Percentiles rank a stretch among this genome's conserved stretches.
phyloP scores from a whole-genome alignment of 2,888 invertebrate species.

The Drosophila kambysellisi region DNA sequence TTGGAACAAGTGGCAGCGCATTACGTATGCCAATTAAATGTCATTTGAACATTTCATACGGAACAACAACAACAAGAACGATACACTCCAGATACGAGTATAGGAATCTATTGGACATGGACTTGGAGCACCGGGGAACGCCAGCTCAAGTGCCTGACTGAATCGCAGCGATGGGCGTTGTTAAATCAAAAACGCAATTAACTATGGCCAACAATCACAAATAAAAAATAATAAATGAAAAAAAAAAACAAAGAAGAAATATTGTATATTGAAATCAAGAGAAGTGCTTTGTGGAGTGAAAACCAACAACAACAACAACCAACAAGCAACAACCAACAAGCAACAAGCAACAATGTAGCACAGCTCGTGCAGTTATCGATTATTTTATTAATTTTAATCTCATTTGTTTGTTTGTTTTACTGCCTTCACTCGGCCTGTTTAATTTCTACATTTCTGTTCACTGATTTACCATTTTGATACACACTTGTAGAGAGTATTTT shows the following conservation, averaged over 20 bases:
- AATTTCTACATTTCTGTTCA: conserved; percentile 54
- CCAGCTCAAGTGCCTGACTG: conserved; percentile 44
- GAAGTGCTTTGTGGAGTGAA: neutral
- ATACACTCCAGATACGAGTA: conserved; percentile 11
- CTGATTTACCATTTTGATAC: conserved; percentile 58
- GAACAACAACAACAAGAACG: neutral
- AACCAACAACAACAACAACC: too few species aligned
- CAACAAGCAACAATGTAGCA: conserved; percentile 9
- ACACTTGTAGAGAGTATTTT: neutral
- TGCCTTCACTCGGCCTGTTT: conserved; percentile 48
- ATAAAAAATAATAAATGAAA: conserved; percentile 7
- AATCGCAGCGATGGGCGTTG: conserved; percentile 31
- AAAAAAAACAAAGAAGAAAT: neutral
- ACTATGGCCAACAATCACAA: conserved; percentile 58
- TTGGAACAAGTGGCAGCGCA: conserved; percentile 25
- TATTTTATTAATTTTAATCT: conserved; percentile 80
- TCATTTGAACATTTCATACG: conserved; percentile 22
- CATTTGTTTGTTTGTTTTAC: conserved; percentile 74
- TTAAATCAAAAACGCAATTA: conserved; percentile 76
- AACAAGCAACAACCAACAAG: neutral
- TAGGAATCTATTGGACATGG: conserved; percentile 10
- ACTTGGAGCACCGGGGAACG: conserved; percentile 29
- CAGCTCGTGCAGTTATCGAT: conserved; percentile 69
- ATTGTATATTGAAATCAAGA: conserved; percentile 1
- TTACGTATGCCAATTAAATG: conserved; percentile 41